A percentile compares a stretch with the other conserved stretches of the same genome.
phyloP scores from a whole-genome alignment of 2,888 invertebrate species.

The Trachelus troglodyta region DNA sequence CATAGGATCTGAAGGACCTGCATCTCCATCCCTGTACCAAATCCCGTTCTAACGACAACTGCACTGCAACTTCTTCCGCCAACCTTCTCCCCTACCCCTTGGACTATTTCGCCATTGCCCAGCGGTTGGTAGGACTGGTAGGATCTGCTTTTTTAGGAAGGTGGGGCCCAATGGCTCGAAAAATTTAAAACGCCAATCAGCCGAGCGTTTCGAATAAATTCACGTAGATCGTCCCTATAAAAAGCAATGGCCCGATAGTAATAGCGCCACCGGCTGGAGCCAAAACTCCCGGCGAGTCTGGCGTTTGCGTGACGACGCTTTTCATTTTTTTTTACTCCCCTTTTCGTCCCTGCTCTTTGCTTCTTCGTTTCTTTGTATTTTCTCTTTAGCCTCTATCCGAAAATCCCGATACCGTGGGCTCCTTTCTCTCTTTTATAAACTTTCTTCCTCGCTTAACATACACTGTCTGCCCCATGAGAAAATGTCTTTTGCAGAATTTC shows the following conservation, averaged over 20 bases:
- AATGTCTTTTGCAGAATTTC: conserved; percentile 44
- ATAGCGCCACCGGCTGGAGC: conserved; percentile 43
- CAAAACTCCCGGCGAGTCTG: conserved; percentile 43
- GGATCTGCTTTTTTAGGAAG: not conserved
- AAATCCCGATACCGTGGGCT: no score
- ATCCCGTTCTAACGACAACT: no score
- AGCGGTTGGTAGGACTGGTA: conserved; percentile 14
- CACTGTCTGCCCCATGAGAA: conserved; percentile 16
- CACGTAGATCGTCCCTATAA: conserved; percentile 53
- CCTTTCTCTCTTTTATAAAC: no score
- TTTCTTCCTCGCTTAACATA: conserved; percentile 21
- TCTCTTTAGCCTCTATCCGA: conserved; percentile 12
- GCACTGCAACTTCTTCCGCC: no score
- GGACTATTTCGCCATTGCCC: conserved; percentile 13
- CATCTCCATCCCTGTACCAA: no score
- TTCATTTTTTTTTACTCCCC: conserved; percentile 7
- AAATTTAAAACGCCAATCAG: conserved; percentile 63
- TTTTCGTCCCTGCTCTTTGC: conserved; percentile 1
- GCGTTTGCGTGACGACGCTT: not conserved
- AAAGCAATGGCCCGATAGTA: conserved; percentile 58
- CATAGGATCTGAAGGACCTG: no score
- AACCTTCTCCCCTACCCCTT: conserved; percentile 19
- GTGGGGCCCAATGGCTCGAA: conserved; percentile 50
- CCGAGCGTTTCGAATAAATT: conserved; percentile 53
- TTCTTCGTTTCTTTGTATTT: conserved; percentile 11